These are phyloP conservation scores for Diplodus sargus DNA, from an alignment of 2,797 vertebrate genomes.

Conservation along the genomic window DNA sequence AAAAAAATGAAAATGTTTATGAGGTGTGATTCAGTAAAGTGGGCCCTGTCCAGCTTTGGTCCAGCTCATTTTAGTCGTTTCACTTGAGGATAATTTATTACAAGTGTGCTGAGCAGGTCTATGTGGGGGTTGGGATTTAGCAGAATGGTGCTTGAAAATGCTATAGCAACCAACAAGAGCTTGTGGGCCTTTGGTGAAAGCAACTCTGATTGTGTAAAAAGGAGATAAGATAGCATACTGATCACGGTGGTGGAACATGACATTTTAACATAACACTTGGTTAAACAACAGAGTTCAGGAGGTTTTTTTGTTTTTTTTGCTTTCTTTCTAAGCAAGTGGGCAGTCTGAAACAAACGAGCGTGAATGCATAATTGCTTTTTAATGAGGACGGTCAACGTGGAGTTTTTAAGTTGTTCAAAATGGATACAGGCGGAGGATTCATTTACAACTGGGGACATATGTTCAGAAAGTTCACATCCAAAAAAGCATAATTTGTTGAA, in stretches of 20 bases:
- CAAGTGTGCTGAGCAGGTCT: conserved; percentile 93
- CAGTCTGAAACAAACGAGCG: conserved; percentile 9
- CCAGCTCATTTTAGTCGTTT: conserved; percentile 92
- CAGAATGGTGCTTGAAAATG: conserved; percentile 95
- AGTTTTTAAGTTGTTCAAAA: conserved; percentile 15
- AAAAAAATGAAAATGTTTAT: conserved; percentile 75
- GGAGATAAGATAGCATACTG: conserved; percentile 66
- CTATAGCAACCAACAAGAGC: conserved; percentile 95
- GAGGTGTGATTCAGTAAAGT: conserved; percentile 91
- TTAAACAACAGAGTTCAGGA: conserved; percentile 42
- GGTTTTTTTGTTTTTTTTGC: background rate
- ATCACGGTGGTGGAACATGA: conserved; percentile 60
- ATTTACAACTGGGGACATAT: too few relatives aligned
- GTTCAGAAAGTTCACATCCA: too few relatives aligned
- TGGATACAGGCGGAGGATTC: background rate
- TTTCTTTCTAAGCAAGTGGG: conserved; percentile 6
- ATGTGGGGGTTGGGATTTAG: conserved; percentile 83
- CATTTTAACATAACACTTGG: conserved; percentile 61
- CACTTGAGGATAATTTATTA: conserved; percentile 99
- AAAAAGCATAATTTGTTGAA: too few relatives aligned
- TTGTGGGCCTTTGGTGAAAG: conserved; percentile 83
- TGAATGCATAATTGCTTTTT: conserved; percentile 10
- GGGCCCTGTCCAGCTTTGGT: conserved; percentile 85
- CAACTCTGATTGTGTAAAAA: conserved; percentile 74
- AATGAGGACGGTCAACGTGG: background rate